Base-by-base conservation (phyloP, 1,140 invertebrate species). In the Scaptodrosophila lebanonensis region DNA sequence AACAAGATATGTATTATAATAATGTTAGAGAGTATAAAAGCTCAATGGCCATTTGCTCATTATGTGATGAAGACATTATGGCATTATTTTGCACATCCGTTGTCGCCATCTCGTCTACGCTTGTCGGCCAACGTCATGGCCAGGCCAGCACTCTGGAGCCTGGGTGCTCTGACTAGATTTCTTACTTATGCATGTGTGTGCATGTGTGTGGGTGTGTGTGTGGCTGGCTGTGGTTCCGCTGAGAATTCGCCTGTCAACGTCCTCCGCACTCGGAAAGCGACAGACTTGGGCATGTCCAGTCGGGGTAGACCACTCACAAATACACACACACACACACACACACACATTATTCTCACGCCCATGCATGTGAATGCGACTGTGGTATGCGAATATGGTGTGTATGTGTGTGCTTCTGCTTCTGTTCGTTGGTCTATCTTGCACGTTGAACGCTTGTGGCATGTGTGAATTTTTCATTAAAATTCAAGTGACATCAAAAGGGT, bases 381-480 rank as follows among this genome's bases (percentile, higher is more conserved):
- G 29, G 16, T n/a, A 25, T 8, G 13, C 12, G 25, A 7, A 9
- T 17, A 17, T 15, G 36, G 11, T 16, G 8, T 18, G 45, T 32
- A 15, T 53, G 25, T 33, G 18, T 18, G 5, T 25, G 13, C 8
- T 27, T 6, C 43, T 45, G 12, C 61, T 36, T 20, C 35, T 45
- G 42, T 25, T 22, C 13, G 20, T 36, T 67, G 53, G 67, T 66
- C 63, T 61, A 3, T 75, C 61, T 70, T 70, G 70, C 72, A 63
- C 66, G 51, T 36, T 59, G 54, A 54, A 43, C 62, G 76, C 70
- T 66, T 82, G 75, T 83, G 75, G 75, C 58, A 82, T 82, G 76
- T 82, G 75, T 82, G 75, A 82, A 82, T 82, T 82, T 82, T 82
- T 82, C 76, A 82, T 82, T 82, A 82, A 82, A 82, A 82, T 82